Conservation (phyloP, 2,797 vertebrate genomes). For the Pangasius sanitwongsei region DNA sequence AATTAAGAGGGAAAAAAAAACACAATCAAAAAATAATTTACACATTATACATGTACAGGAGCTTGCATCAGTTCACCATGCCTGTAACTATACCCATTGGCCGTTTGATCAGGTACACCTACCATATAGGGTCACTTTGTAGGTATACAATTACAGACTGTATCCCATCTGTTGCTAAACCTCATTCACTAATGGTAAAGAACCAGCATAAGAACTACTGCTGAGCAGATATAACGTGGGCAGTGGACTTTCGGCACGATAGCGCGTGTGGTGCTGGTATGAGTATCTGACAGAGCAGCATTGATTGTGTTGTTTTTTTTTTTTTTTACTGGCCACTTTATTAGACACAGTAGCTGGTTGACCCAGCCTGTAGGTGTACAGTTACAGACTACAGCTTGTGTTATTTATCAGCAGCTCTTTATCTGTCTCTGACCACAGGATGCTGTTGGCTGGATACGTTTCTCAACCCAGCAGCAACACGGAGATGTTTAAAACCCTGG, state of each 20-base stretch:
- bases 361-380: background rate
- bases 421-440: background rate
- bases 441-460: background rate
- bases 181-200: background rate
- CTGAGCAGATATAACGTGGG: background rate
- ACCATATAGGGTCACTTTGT: background rate
- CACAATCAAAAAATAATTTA: constrained; percentile 15
- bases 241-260: background rate
- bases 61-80: background rate
- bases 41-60: constrained; percentile 33
- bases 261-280: background rate
- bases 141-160: background rate
- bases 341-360: background rate
- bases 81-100: background rate
- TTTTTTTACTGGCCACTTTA: background rate
- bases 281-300: background rate
- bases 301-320: background rate
- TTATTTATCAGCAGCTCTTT: background rate
- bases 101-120: constrained; percentile 1
- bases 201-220: background rate
- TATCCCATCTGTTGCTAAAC: background rate
- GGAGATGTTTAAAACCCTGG: background rate
- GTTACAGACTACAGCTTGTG: background rate
- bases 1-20: background rate
- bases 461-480: background rate